Base-by-base conservation (phyloP, 2,113 vertebrate genomes). In the Paracanthobrama guichenoti region DNA sequence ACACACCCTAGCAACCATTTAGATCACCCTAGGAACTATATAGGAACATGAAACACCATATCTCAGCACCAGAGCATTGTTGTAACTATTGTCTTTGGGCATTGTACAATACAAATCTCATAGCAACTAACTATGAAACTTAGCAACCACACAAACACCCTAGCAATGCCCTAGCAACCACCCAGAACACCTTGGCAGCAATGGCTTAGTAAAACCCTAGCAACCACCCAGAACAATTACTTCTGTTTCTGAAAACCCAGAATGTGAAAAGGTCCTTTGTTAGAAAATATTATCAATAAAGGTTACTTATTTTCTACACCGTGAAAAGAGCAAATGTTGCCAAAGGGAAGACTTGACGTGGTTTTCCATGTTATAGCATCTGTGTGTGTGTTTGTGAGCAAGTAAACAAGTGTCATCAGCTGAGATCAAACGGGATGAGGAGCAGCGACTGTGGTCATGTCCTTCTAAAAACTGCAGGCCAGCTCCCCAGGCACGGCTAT, bases 401-500 rank as follows among this genome's bases (percentile, higher is more conserved):
- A 50, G 79, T 81, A 77, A 89, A 84, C 81, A 60, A 35, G 44
- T 81, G 79, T 88, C 78, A 57, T 79, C 84, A 86, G 83, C n/a
- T 12, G 69, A 81, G 78, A 90, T 87, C 26, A 83, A 85, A 88
- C 79, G 82, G 72, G 88, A 86, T 81, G 88, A 35, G 55, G 48
- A 81, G 76, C 82, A 87, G 79, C n/a, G n/a, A 85, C 84, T 77
- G 35, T 84, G 85, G 85, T 57, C 82, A 24, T 67, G 84, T 91
- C 86, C 76, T 85, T 85, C 86, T 85, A 86, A 85, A 86, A 86
- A 83, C 46, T 24, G 72, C 67, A 67, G 26, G 22, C 57, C 26
- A 80, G 82, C 87, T 91, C 89, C 83, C 85, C 26, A 60, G 87
- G 89, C 87, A 88, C 31, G 77, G 88, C 93, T 94, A 94, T 92